phyloP scores from a whole-genome alignment of 2,797 vertebrate species.

The Picus viridis region DNA sequence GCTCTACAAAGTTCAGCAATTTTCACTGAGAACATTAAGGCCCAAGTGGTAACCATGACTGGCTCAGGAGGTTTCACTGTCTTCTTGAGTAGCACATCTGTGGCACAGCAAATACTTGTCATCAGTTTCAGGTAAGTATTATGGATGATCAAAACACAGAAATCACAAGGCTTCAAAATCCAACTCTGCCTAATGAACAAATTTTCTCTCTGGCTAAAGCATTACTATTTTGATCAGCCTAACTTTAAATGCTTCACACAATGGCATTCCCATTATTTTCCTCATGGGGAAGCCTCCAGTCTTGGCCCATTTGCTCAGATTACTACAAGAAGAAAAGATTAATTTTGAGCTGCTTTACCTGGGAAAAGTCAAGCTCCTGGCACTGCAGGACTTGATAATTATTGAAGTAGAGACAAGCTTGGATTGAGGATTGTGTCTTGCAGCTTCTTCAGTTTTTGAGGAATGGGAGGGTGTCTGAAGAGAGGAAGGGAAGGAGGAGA shows the following conservation, averaged over 20 bases:
- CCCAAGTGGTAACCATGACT: background rate
- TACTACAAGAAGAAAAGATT: background rate
- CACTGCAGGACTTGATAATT: background rate
- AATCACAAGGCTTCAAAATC: background rate
- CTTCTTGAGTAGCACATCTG: background rate
- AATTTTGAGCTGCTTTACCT: background rate
- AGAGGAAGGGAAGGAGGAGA: background rate
- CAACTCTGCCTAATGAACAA: background rate
- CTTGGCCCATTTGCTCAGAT: background rate
- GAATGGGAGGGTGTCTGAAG: background rate
- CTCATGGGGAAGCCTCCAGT: background rate
- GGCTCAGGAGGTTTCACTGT: background rate
- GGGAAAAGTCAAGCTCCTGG: background rate
- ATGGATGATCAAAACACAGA: background rate
- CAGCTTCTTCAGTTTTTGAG: background rate
- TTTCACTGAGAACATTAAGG: background rate
- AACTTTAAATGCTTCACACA: background rate
- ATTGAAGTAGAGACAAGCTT: background rate
- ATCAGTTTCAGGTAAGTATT: background rate
- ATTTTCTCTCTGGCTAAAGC: background rate
- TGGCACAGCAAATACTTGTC: background rate
- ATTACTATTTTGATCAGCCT: background rate
- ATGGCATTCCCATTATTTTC: background rate
- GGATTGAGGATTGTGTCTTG: background rate
- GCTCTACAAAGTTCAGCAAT: too few species aligned